Evolutionary conservation across 2,797 vertebrate species (phyloP), one percentile per base, ranked within the genome.

Genomic region (Bovichtus diacanthus): DNA sequence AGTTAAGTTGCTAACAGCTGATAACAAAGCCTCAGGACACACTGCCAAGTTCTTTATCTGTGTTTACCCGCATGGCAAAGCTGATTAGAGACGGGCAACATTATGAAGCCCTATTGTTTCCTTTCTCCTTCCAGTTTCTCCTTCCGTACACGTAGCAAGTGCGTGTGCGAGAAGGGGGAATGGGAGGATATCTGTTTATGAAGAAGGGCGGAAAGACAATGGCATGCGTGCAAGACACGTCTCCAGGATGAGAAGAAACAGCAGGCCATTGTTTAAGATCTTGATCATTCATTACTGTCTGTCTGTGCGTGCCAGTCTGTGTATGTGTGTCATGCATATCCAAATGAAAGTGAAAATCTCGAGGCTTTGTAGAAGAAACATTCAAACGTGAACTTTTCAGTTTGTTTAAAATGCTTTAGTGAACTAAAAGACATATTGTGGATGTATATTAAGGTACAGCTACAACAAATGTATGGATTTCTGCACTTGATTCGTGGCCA

Each of bases 11-110:
- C 85, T 81, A 87, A 90, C 67, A 84, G 85, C 90, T 87, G 93
- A 94, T 94, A 94, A 93, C 88, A 83, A 91, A 87, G 86, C 91
- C 88, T 73, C 62, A 64, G 87, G 90, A 94, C 79, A 82, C 87
- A 71, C 89, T 92, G 94, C 92, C 94, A 94, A 93, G 90, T 91
- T 94, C 90, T 94, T 94, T 94, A 94, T 95, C 93, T 93, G 84
- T 88, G 87, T 93, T 93, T 93, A 92, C 90, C 89, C 83, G 88
- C 83, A 87, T 91, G 92, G 92, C 90, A 90, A 91, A 92, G 88
- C 92, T 94, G 95, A 95, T 96, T 96, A 95, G 84, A 89, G 87
- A 89, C 75, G 79, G 68, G 86, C 82, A 85, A 90, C 85, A 87
- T 89, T 92, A 91, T 89, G 84, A 92, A 92, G 84, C 83, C 39